Percentiles rank a stretch among this genome's conserved stretches.
Evolutionary conservation across 2,888 invertebrate species (phyloP).

Genomic region (Cryptocephalus primarius): DNA sequence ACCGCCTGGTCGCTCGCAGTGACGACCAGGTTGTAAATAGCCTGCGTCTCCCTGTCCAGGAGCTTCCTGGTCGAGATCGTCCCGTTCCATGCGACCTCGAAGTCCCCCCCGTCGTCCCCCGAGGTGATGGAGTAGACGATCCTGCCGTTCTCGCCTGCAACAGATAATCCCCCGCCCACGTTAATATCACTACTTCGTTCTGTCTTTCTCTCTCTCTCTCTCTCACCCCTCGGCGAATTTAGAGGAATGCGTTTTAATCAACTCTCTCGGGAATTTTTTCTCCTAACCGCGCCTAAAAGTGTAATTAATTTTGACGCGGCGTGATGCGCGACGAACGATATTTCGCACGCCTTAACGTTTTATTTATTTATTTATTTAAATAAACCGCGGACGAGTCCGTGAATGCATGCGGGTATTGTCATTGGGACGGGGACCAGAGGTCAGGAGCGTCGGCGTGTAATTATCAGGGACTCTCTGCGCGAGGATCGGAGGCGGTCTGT

Average conservation of each 20-base stretch:
- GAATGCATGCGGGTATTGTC: no score
- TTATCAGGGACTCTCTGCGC: no score
- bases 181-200: not conserved
- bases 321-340: no score
- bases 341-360: no score
- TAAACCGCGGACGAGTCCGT: no score
- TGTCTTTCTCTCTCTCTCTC: not conserved
- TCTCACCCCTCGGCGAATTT: conserved; percentile 2
- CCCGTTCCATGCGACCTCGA: conserved; percentile 72
- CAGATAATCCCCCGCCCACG: conserved; percentile 2
- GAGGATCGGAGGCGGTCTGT: no score
- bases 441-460: no score
- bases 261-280: not conserved
- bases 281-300: no score
- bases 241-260: conserved; percentile 1
- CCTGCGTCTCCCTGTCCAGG: conserved; percentile 75
- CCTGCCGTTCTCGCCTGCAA: conserved; percentile 73
- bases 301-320: no score
- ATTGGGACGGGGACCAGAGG: no score
- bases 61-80: conserved; percentile 64
- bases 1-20: conserved; percentile 77
- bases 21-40: conserved; percentile 74
- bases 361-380: no score
- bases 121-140: conserved; percentile 70
- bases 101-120: conserved; percentile 72